Base-by-base conservation (phyloP, 2,113 vertebrate genomes). In the Ictalurus punctatus region DNA sequence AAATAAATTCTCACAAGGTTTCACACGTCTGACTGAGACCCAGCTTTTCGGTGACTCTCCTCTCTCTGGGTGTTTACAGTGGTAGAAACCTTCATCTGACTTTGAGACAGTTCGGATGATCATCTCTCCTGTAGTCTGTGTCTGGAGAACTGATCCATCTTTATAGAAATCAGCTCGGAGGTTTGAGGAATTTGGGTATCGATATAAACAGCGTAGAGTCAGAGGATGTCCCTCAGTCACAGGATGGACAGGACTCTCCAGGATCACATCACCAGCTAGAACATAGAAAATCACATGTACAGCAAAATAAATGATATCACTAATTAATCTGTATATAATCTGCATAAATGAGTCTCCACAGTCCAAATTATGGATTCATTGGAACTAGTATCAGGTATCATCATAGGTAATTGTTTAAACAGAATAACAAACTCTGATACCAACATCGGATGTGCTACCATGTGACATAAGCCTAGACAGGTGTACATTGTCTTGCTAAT, bases 81-180 rank as follows among this genome's bases (percentile, higher is more conserved):
- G n/a, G n/a, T 69, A 69, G 65, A 69, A 69, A 69, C 65, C 65
- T 69, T 69, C 65, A 69, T 69, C 65, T 69, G 65, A 69, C 65
- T 69, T 69, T 69, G 27, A 30, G 65, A 69, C 12, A 0, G 5
- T n/a, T 6, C 16, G 3, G 65, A 69, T 30, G 65, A 69, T 69
- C 65, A 69, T 69, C 65, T 69, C 65, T 69, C 65, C 65, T 69
- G 65, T 69, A 69, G 65, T 69, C 65, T 69, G 65, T 4, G 3
- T 69, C n/a, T 69, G 65, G 65, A 69, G 65, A 30, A 69, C 27
- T 30, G 65, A 14, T 69, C 65, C 65, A 30, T 69, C 65, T 69
- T 69, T 69, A 69, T 69, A 69, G 65, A 69, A 69, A 69, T 69
- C 65, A 69, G 65, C 65, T 69, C 65, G n/a, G 27, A 69, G 65